Conservation (phyloP, 2,113 vertebrate species). For the Probosciger aterrimus region DNA sequence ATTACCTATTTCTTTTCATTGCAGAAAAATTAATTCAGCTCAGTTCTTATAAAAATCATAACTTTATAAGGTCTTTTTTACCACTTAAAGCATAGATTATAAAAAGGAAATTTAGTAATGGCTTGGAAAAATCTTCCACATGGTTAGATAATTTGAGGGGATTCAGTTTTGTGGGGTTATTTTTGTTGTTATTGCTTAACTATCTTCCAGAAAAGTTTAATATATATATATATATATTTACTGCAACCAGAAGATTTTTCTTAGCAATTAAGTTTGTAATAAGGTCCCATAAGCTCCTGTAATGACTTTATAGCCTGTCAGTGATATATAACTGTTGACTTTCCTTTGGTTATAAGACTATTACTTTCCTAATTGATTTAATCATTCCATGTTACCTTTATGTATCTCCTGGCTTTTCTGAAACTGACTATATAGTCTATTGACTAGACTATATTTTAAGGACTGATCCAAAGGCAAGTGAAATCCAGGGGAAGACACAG, state of each 20-base stretch:
- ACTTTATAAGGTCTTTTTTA: background rate
- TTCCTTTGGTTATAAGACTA: constrained; percentile 24
- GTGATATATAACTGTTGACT: constrained; percentile 39
- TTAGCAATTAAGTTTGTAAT: background rate
- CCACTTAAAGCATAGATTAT: background rate
- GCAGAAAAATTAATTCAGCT: background rate
- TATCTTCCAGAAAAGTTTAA: background rate
- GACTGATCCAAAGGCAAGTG: background rate
- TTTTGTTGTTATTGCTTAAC: constrained; percentile 17
- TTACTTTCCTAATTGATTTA: constrained; percentile 54
- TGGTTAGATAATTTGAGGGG: background rate
- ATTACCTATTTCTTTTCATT: background rate
- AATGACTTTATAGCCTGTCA: constrained; percentile 28
- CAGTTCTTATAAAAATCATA: background rate
- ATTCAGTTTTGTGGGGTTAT: background rate
- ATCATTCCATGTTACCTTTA: constrained; percentile 15
- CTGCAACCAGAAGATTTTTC: background rate
- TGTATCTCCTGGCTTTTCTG: background rate
- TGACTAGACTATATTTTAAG: background rate
- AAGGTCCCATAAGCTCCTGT: constrained; percentile 31
- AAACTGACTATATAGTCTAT: no score
- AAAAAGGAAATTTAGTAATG: background rate
- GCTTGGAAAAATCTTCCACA: background rate
- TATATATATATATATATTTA: background rate
- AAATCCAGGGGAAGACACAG: background rate